Conservation (phyloP, 2,797 vertebrate genomes). For the Vespertilio murinus region DNA sequence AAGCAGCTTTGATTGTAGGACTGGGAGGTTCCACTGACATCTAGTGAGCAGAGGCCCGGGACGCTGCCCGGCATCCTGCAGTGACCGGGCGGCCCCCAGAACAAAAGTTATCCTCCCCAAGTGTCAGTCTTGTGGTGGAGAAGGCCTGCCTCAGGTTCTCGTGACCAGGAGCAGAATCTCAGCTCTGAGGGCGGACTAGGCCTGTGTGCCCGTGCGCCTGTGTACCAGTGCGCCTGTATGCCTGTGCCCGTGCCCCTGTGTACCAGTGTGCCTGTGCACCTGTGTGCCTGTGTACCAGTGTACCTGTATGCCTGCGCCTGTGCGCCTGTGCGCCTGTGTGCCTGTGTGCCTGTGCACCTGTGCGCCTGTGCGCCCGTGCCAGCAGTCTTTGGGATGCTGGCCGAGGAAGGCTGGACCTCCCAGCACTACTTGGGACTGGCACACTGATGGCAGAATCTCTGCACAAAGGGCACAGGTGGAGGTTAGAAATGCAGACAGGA, state of each 20-base stretch:
- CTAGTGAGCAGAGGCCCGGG: neutral
- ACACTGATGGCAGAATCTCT: fast-evolving
- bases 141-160: neutral
- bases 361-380: too few relatives aligned
- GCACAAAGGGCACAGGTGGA: fast-evolving
- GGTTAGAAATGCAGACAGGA: fast-evolving
- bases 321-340: too few relatives aligned
- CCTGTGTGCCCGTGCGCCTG: too few relatives aligned
- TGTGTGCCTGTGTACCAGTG: fast-evolving
- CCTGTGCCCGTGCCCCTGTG: too few relatives aligned
- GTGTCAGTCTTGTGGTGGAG: neutral
- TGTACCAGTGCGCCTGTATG: too few relatives aligned
- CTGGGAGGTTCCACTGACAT: neutral
- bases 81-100: fast-evolving
- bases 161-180: neutral
- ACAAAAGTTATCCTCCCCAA: fast-evolving
- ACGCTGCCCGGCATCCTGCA: fast-evolving
- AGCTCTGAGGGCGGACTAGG: neutral
- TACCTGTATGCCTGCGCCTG: too few relatives aligned
- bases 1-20: neutral
- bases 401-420: neutral
- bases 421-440: neutral
- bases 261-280: too few relatives aligned
- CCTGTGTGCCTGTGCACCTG: too few relatives aligned
- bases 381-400: neutral